Evolutionary conservation across 2,113 vertebrate genomes (phyloP).

Genomic region (Lophius piscatorius): DNA sequence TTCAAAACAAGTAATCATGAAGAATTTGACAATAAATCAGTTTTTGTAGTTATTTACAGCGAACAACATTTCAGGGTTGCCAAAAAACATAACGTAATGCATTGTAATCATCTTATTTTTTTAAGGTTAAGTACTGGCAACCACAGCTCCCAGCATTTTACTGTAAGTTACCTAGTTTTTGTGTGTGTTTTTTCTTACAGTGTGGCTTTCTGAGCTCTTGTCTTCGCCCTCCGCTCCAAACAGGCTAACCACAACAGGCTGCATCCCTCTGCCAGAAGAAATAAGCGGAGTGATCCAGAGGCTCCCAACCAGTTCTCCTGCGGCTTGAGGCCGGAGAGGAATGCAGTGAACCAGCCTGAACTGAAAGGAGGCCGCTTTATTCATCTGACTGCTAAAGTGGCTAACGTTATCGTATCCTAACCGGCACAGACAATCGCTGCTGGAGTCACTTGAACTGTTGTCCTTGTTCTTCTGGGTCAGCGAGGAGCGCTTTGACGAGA

Average conservation of each 20-base stretch:
- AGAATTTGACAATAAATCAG: too few relatives aligned
- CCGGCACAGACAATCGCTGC: constrained; percentile 11
- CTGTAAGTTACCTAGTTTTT: too few relatives aligned
- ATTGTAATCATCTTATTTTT: too few relatives aligned
- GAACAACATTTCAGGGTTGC: too few relatives aligned
- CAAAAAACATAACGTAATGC: too few relatives aligned
- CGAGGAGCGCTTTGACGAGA: constrained; percentile 38
- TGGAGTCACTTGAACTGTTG: constrained; percentile 36
- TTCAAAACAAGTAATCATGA: too few relatives aligned
- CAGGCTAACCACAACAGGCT: constrained; percentile 46
- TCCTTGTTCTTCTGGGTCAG: constrained; percentile 4
- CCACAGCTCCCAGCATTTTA: too few relatives aligned
- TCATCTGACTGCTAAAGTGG: constrained; percentile 22
- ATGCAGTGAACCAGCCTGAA: constrained; percentile 42
- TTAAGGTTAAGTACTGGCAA: too few relatives aligned
- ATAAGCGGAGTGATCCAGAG: constrained; percentile 46
- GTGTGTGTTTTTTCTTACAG: constrained; percentile 17
- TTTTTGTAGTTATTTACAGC: too few relatives aligned
- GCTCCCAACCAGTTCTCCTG: constrained; percentile 13
- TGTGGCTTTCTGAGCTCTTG: constrained; percentile 13
- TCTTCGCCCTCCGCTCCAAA: constrained; percentile 26
- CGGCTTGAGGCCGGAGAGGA: constrained; percentile 37
- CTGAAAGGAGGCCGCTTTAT: constrained; percentile 19
- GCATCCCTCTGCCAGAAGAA: constrained; percentile 53
- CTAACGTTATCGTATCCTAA: constrained; percentile 17